Evolutionary conservation across 2,797 vertebrate genomes (phyloP).

Genomic region (Gadopsis marmoratus): DNA sequence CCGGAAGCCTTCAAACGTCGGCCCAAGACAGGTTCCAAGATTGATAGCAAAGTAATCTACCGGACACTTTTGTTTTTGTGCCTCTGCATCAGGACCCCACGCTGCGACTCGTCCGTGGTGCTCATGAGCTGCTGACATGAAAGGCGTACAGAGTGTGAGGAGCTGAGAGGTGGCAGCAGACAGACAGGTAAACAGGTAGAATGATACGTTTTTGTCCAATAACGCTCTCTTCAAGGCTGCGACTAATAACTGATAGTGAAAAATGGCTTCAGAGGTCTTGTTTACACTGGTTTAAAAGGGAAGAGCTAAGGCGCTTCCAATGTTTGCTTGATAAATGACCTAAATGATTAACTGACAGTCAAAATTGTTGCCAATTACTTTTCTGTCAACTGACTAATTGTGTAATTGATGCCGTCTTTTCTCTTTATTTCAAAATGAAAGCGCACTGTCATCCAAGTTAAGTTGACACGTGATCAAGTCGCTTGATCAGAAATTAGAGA

Average conservation of each 20-base stretch:
- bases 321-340: too few relatives aligned
- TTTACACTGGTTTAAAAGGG: not conserved
- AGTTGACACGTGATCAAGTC: too few relatives aligned
- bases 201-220: not conserved
- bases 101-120: too few relatives aligned
- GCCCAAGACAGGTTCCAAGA: too few relatives aligned
- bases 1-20: too few relatives aligned
- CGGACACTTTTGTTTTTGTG: too few relatives aligned
- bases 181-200: not conserved
- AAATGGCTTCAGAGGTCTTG: not conserved
- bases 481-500: not conserved
- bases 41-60: too few relatives aligned
- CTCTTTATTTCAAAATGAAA: slow-evolving; percentile 17
- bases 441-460: not conserved
- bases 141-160: not conserved
- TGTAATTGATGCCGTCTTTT: not conserved
- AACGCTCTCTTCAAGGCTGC: not conserved
- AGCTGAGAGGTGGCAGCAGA: not conserved
- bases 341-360: too few relatives aligned
- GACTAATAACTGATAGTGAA: not conserved
- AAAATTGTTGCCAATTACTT: not conserved
- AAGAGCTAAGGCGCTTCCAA: not conserved
- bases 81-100: too few relatives aligned
- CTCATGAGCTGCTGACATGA: not conserved
- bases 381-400: not conserved